Evolutionary conservation across 2,888 invertebrate genomes (phyloP), one percentile per base, ranked within the genome.

Genomic region (Drosophila anceps): DNA sequence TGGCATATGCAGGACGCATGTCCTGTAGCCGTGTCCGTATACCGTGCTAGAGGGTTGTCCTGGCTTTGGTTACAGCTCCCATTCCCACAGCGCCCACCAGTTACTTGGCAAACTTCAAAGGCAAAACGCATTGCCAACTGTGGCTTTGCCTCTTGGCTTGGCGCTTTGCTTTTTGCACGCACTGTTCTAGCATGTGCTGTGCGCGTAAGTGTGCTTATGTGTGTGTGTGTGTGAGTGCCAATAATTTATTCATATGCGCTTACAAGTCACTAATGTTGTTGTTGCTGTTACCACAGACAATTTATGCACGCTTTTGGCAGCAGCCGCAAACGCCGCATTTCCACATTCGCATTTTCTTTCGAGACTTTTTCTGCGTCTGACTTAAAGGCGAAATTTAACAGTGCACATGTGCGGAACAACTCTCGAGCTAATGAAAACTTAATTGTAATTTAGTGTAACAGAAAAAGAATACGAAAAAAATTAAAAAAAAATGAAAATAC

Each of bases 231-330:
- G 61, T 69, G 70, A 64, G 69, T 63, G 73, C 48, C 84, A 86
- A 92, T 93, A 92, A 92, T 92, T 92, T 93, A 92, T 92, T 93
- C 93, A 92, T 93, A 92, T 92, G 91, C 91, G 92, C 92, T 92
- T 92, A 92, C 92, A 90, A 90, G 90, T 79, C 90, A 85, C 91
- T 90, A 92, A 92, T 91, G 91, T 88, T 89, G 62, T 18, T 73
- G 66, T 54, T 69, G 63, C 61, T 81, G 50, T 83, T 86, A 90
- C 92, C 91, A 83, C 91, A 92, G 90, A 92, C 92, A 91, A 93
- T 93, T 93, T 92, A 93, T 93, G 91, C 81, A 82, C 84, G 80
- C 80, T 89, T 89, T 84, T 87, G 71, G 37, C 73, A 66, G 37
- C 68, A 76, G 72, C 66, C 74, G 46, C 58, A 62, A 65, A 50